A percentile compares a stretch with the other conserved stretches of the same genome.
phyloP scores from a whole-genome alignment of 2,888 invertebrate species.

The Iselma pallidipennis region DNA sequence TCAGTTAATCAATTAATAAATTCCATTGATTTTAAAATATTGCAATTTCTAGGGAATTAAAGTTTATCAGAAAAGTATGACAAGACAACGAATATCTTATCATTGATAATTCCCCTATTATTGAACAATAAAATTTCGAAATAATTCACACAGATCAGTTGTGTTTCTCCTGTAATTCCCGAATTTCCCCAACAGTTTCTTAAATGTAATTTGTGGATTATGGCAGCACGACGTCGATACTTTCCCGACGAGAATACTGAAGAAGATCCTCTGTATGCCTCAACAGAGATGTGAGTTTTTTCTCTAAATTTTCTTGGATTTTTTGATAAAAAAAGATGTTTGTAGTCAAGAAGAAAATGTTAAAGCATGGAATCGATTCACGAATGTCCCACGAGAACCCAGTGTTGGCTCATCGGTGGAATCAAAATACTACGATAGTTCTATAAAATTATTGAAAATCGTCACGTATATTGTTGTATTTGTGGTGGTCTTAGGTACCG shows the following conservation, averaged over 20 bases:
- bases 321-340: not conserved
- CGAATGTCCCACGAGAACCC: conserved; percentile 69
- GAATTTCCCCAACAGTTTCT: too few species aligned
- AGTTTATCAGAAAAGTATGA: not conserved
- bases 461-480: conserved; percentile 73
- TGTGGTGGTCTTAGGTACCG: conserved; percentile 65
- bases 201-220: not conserved
- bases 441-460: conserved; percentile 68
- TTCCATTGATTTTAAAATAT: not conserved
- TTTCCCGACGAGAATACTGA: not conserved
- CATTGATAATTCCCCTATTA: not conserved
- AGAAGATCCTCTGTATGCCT: conserved; percentile 8
- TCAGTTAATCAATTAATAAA: not conserved
- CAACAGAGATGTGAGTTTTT: conserved; percentile 12
- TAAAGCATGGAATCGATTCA: conserved; percentile 74
- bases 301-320: not conserved
- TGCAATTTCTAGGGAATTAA: not conserved
- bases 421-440: conserved; percentile 63
- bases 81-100: not conserved
- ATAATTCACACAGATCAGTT: not conserved
- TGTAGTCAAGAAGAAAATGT: conserved; percentile 34
- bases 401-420: conserved; percentile 71
- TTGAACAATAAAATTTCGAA: not conserved
- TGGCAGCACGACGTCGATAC: conserved; percentile 11
- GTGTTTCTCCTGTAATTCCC: not conserved